phyloP scores from a whole-genome alignment of 2,888 invertebrate species.

The Lasioglossum oenotherae region DNA sequence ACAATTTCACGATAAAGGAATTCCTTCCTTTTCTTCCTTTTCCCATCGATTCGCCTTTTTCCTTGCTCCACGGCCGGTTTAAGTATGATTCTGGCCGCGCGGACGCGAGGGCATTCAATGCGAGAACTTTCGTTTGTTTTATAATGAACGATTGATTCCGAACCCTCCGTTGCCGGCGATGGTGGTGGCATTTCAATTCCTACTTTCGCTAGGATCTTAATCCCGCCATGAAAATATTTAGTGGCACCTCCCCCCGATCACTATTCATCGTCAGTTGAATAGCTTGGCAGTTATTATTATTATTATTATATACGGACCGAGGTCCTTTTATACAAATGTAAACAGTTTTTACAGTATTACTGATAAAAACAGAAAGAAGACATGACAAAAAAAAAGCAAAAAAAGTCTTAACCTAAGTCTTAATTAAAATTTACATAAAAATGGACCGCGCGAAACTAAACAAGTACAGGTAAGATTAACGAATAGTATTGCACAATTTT shows the following conservation, averaged over 20 bases:
- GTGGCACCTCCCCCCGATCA: not conserved
- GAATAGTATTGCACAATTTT: no score
- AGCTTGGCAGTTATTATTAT: not conserved
- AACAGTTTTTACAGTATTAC: no score
- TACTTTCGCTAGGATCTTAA: constrained; percentile 15
- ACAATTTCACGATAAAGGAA: constrained; percentile 73
- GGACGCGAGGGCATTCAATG: constrained; percentile 31
- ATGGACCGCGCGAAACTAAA: no score
- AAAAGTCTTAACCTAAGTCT: no score
- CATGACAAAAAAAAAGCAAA: no score
- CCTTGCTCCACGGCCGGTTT: constrained; percentile 37
- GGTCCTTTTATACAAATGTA: no score
- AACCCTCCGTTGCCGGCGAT: not conserved
- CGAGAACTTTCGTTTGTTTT: constrained; percentile 55
- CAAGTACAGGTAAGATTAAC: no score
- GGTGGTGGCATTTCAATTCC: constrained; percentile 46
- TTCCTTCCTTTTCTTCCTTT: constrained; percentile 53
- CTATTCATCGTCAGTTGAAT: not conserved
- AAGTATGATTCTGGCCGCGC: constrained; percentile 52
- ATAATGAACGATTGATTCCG: constrained; percentile 46
- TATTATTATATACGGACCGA: no score
- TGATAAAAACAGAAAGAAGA: no score
- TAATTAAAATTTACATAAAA: no score
- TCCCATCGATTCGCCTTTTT: constrained; percentile 54
- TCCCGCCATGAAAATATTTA: constrained; percentile 14